A percentile compares a stretch with the other conserved stretches of the same genome.
Conservation (phyloP, 2,797 vertebrate species). For the Esox masquinongy region DNA sequence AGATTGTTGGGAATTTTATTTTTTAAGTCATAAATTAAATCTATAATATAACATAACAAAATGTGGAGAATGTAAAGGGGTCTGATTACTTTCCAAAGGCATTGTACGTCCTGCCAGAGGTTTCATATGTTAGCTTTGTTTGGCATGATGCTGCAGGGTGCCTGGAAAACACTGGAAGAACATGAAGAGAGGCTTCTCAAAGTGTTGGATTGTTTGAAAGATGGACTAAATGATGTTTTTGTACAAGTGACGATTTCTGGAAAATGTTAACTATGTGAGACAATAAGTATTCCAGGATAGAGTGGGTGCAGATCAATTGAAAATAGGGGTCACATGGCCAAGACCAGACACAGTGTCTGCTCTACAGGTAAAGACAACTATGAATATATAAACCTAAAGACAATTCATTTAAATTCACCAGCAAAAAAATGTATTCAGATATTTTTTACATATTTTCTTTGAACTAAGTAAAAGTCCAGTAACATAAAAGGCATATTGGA, state of each 20-base stretch:
- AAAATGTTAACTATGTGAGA: too few species aligned
- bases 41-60: background rate
- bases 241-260: too few species aligned
- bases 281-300: too few species aligned
- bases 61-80: background rate
- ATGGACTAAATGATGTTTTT: too few species aligned
- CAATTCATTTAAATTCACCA: background rate
- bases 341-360: constrained; percentile 4
- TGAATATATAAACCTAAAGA: background rate
- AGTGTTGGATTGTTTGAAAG: too few species aligned
- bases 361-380: background rate
- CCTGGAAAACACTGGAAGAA: too few species aligned
- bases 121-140: too few species aligned
- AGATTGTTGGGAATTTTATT: background rate
- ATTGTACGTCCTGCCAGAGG: background rate
- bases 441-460: background rate
- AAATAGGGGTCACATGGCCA: too few species aligned
- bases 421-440: background rate
- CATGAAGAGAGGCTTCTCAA: too few species aligned
- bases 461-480: background rate
- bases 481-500: background rate
- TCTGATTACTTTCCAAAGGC: background rate
- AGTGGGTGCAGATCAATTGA: too few species aligned
- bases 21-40: too few species aligned
- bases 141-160: too few species aligned